Evolutionary conservation across 2,113 vertebrate species (phyloP).

Genomic region (Ceyx cyanopectus): DNA sequence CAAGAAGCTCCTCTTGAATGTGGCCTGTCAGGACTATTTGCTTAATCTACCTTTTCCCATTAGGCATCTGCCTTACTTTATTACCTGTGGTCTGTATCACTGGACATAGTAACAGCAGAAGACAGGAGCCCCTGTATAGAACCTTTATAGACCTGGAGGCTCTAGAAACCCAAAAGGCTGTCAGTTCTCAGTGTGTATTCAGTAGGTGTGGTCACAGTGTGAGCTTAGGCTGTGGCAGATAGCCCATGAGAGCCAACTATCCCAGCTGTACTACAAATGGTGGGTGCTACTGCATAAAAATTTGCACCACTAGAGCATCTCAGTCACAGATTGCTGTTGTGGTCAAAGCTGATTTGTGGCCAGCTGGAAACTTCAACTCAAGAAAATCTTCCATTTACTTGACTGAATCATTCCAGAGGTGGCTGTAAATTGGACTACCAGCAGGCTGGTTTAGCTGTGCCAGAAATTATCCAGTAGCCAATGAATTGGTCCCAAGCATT

Average conservation of each 20-base stretch:
- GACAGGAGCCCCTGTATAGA: background rate
- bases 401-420: background rate
- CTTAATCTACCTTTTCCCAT: background rate
- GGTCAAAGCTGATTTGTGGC: background rate
- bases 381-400: background rate
- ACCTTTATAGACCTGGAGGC: background rate
- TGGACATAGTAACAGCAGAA: background rate
- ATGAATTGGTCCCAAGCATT: background rate
- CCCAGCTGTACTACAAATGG: background rate
- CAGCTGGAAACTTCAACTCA: background rate
- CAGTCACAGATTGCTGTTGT: background rate
- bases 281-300: background rate
- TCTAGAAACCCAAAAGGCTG: background rate
- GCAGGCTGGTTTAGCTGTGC: background rate
- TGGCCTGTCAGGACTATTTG: background rate
- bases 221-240: background rate
- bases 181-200: background rate
- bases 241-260: background rate
- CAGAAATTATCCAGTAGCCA: background rate
- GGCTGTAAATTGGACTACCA: background rate
- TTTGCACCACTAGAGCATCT: fast-evolving
- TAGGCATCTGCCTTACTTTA: background rate
- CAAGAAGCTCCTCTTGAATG: background rate
- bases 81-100: background rate
- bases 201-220: background rate